Percentiles rank a stretch among this genome's conserved stretches.
Evolutionary conservation across 1,140 invertebrate genomes (phyloP).

Genomic region (Aphidius gifuensis): DNA sequence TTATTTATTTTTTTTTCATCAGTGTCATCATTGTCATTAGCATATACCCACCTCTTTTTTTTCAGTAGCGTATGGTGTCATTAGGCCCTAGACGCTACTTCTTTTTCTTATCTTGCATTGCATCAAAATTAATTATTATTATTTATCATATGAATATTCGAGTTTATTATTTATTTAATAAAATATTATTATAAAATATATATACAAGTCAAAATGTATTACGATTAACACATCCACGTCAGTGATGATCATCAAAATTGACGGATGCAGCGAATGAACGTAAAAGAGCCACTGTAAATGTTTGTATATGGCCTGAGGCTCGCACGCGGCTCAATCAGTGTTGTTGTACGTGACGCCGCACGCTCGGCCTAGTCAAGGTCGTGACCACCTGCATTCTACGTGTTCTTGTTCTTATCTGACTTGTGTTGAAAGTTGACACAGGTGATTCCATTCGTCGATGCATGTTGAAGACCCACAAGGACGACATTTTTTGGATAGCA

Average conservation of each 20-base stretch:
- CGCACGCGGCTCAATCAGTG: constrained; percentile 46
- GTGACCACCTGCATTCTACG: constrained; percentile 48
- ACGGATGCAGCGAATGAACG: constrained; percentile 5
- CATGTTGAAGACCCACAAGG: constrained; percentile 20
- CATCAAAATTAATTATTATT: too few relatives aligned
- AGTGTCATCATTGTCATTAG: too few relatives aligned
- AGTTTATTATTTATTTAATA: too few relatives aligned
- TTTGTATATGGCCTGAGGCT: constrained; percentile 5
- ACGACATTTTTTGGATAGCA: constrained; percentile 45
- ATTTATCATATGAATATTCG: too few relatives aligned
- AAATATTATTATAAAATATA: too few relatives aligned
- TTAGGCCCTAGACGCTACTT: too few relatives aligned
- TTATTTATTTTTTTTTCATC: too few relatives aligned
- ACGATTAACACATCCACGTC: too few relatives aligned
- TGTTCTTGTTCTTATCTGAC: constrained; percentile 40
- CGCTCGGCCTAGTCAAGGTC: constrained; percentile 54
- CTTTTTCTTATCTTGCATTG: too few relatives aligned
- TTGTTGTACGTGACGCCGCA: constrained; percentile 40
- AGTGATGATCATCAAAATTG: constrained; percentile 4
- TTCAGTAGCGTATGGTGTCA: too few relatives aligned
- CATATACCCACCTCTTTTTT: too few relatives aligned
- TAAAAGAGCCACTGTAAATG: constrained; percentile 8
- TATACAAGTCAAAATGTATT: too few relatives aligned
- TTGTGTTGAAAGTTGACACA: constrained; percentile 23
- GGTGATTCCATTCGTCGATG: constrained; percentile 36